Evolutionary conservation across 2,888 invertebrate species (phyloP), one percentile per base, ranked within the genome.

Genomic region (Ryuthela nishihirai): DNA sequence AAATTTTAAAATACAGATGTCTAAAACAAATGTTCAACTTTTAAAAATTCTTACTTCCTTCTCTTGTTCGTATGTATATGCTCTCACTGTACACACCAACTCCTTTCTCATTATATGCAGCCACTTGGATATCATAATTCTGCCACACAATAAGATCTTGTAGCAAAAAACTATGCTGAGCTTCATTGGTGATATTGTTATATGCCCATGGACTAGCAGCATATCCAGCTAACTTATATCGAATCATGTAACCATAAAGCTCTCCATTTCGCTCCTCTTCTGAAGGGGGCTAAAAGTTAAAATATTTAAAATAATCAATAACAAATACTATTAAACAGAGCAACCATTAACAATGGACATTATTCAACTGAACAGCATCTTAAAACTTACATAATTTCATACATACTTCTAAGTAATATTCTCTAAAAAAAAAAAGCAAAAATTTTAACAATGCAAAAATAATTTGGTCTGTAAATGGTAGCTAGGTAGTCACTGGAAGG

Each of bases 141-240:
- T 95, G 93, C 94, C 95, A 98, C 0, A 94, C 94, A 56, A 97
- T 97, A 63, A 99, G 78, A 70, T 94, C 94, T 68, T 87, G 83
- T 49, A 98, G 89, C 2, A 93, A 80, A 71, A 86, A 93, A 73
- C 88, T 92, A 68, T 91, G 82, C 72, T 92, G 90, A 0, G 88
- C 88, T 74, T 92, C 91, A 73, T 94, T 93, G 0, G 92, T 91
- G 17, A 95, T 88, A 73, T 94, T 95, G 70, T 88, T 84, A 69
- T 83, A 80, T 4, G 87, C 91, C 94, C 94, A 95, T 0, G 92
- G 91, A 67, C 89, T 88, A 36, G 69, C 74, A 67, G 87, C 88
- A 75, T 97, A 97, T 0, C 95, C 94, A 65, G 85, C 87, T 2
- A 97, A 79, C 45, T 92, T 83, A 75, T 94, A 98, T 54, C 92